Evolutionary conservation across 2,888 invertebrate species (phyloP).

Genomic region (Parasteatoda lunata): DNA sequence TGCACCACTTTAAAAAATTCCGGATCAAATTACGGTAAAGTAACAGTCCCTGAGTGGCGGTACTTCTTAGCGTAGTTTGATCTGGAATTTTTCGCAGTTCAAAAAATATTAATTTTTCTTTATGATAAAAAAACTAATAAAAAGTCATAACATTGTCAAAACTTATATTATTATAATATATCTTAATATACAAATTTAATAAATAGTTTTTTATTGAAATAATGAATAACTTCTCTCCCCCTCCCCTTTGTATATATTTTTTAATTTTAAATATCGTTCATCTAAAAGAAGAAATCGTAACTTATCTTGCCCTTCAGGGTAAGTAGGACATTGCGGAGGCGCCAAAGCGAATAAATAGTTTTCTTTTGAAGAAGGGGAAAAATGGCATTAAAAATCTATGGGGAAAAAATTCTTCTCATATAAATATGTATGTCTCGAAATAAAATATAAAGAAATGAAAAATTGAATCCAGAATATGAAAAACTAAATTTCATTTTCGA

Average conservation of each 20-base stretch:
- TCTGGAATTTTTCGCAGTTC: too few species aligned
- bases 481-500: conserved; percentile 65
- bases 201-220: too few species aligned
- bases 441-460: conserved; percentile 15
- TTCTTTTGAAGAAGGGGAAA: not conserved
- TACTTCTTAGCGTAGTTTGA: too few species aligned
- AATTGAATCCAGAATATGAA: conserved; percentile 29
- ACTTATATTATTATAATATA: too few species aligned
- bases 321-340: conserved; percentile 22
- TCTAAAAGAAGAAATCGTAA: not conserved
- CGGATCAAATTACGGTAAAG: too few species aligned
- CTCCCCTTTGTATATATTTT: not conserved
- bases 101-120: too few species aligned
- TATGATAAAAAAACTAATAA: too few species aligned
- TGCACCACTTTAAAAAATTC: too few species aligned
- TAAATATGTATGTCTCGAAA: not conserved
- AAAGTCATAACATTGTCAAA: too few species aligned
- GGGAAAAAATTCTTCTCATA: not conserved
- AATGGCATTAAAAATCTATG: not conserved
- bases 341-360: conserved; percentile 26
- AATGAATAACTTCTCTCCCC: not conserved
- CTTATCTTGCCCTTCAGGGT: conserved; percentile 23
- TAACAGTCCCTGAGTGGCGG: too few species aligned
- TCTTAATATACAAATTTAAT: too few species aligned
- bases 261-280: not conserved